Evolutionary conservation across 2,888 invertebrate genomes (phyloP), one percentile per base, ranked within the genome.

Genomic region (Homarus gammarus): DNA sequence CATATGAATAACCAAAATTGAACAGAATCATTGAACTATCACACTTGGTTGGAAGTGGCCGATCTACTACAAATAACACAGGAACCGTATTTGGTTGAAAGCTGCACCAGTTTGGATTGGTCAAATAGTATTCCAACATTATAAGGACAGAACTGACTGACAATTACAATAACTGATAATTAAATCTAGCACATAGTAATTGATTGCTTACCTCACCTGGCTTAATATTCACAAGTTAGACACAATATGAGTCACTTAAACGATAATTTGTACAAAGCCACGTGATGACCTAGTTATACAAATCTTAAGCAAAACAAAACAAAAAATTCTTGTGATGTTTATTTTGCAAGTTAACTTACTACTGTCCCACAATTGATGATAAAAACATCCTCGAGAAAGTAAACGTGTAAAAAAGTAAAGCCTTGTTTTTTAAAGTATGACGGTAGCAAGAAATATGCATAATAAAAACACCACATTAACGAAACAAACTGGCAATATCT

Each of bases 221-320:
- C 36, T 61, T 56, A 38, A n/a, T 56, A 81, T 81, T 81, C 44
- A 36, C 61, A 64, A 64, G 56, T 64, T 33, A 56, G 81, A 81
- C 81, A 81, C 81, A 81, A 81, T 81, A 81, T 81, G 81, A 81
- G 81, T 81, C 81, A 56, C 27, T 64, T 64, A 64, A 27, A 56
- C 3, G 12, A 18, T 27, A 64, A 64, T 64, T 64, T 64, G 61
- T 64, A 64, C 27, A 75, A 44, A 75, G 27, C 75, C 40, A 27
- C 36, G 27, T 44, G 44, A 40, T 44, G 27, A 40, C 22, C 75
- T 44, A 31, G 40, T 44, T 75, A 27, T 40, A 75, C 40, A 73
- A 75, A 75, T 38, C 36, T 38, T 36, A 10, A 27, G 36, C 33
- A 72, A 40, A 72, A 72, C 33, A 72, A 40, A 72, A 36, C 22